Percentiles rank a stretch among this genome's conserved stretches.
Evolutionary conservation across 2,797 vertebrate species (phyloP).

Genomic region (Rachycentron canadum): DNA sequence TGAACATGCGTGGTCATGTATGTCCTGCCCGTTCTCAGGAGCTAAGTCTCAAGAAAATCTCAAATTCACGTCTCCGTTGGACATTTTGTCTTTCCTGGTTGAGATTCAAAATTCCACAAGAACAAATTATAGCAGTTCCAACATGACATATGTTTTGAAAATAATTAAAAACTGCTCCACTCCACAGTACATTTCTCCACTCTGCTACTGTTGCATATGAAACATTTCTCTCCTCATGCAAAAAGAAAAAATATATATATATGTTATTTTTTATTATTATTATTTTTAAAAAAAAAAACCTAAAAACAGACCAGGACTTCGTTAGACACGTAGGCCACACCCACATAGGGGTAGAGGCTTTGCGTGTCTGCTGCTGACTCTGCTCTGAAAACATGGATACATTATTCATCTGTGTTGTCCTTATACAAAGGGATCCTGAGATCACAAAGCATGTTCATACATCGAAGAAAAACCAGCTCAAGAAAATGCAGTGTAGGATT

Average conservation of each 20-base stretch:
- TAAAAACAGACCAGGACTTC: background rate
- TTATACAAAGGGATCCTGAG: constrained; percentile 3
- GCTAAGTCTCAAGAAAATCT: background rate
- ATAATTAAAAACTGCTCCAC: constrained; percentile 7
- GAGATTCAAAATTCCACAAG: background rate
- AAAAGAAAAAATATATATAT: background rate
- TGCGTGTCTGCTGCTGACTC: constrained; percentile 23
- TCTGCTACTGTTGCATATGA: background rate
- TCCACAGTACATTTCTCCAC: background rate
- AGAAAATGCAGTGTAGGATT: background rate
- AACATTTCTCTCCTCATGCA: background rate
- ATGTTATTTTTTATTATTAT: too few species aligned
- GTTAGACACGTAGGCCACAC: constrained; percentile 7
- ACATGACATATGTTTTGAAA: constrained; percentile 7
- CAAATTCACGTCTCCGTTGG: background rate
- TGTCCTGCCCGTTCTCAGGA: background rate
- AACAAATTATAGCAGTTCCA: background rate
- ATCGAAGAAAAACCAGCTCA: background rate
- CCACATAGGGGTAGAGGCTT: background rate
- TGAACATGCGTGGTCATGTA: background rate
- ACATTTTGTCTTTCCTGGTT: background rate
- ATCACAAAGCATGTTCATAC: constrained; percentile 22
- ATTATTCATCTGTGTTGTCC: constrained; percentile 69
- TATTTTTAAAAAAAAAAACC: too few species aligned
- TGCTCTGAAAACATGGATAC: constrained; percentile 35